A percentile compares a stretch with the other conserved stretches of the same genome.
Conservation (phyloP, 1,140 invertebrate species). For the Hylaeus anthracinus region DNA sequence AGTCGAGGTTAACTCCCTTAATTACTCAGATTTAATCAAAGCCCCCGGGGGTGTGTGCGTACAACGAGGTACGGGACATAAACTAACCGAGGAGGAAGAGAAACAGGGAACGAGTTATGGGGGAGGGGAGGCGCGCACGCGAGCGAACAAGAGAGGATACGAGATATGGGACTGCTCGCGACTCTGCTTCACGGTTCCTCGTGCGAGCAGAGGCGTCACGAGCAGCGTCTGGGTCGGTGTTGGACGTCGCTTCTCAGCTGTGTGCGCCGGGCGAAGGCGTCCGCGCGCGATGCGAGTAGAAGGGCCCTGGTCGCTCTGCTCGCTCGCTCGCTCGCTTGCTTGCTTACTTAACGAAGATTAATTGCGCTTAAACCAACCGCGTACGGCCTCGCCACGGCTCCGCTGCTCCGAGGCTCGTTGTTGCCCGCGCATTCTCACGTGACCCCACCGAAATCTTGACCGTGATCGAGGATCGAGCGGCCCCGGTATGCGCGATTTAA, state of each 20-base stretch:
- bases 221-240: not conserved
- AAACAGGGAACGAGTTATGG: conserved; percentile 25
- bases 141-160: not conserved
- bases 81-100: conserved; percentile 61
- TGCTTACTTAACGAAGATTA: conserved; percentile 76
- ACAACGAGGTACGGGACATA: conserved; percentile 67
- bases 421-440: conserved; percentile 70
- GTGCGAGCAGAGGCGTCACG: not conserved
- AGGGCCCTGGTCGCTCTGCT: conserved; percentile 57
- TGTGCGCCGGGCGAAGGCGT: conserved; percentile 28
- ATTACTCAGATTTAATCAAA: conserved; percentile 80
- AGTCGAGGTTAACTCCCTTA: conserved; percentile 81
- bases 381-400: conserved; percentile 56
- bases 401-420: conserved; percentile 29
- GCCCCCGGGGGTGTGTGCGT: conserved; percentile 66
- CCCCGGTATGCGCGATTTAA: conserved; percentile 37
- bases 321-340: conserved; percentile 61
- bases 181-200: conserved; percentile 33
- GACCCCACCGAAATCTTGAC: conserved; percentile 65
- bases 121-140: not conserved
- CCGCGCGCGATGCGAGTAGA: conserved; percentile 61
- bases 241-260: not conserved
- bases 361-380: conserved; percentile 76
- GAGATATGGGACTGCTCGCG: conserved; percentile 27
- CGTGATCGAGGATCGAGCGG: conserved; percentile 53